Evolutionary conservation across 2,113 vertebrate species (phyloP), one percentile per base, ranked within the genome.

Genomic region (Polypterus bichir): DNA sequence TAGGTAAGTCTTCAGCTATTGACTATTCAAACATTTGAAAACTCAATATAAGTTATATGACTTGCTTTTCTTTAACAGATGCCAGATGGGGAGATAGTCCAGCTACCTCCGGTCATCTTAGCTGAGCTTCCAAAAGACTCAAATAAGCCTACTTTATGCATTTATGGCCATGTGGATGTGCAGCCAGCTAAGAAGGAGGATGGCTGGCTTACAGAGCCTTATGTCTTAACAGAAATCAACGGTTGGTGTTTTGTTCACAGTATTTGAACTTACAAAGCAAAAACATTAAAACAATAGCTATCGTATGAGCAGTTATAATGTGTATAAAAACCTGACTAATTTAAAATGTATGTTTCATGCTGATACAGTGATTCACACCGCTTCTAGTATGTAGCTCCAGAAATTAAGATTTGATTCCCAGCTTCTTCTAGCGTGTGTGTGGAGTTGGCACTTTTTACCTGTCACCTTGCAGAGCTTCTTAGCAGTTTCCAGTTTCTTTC

Each of bases 91-190:
- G 71, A 76, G 70, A 73, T 57, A 2, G 71, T 88, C 10, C 70
- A 69, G 0, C 64, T 82, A 4, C 87, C 86, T 4, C 80, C 83
- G 47, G 65, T 85, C 27, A 56, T 88, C 59, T 70, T 89, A 3
- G 84, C 82, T 1, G 68, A 83, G 4, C 76, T 90, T 64, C 76
- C 75, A 3, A 73, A 66, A 3, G 76, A 86, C 49, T 68, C 78
- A 1, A 49, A 68, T 46, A 89, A 85, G 1, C 62, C 79, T 59
- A 88, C 86, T 0, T 62, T 87, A 4, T 86, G 86, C 69, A 85
- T 88, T 71, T 91, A 89, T 0, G 86, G 87, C 45, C 89, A 90
- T 0, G 60, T 88, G 64, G 88, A 89, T 0, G 86, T 89, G 51
- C 87, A 89, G 73, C 80, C 88, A 9, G 87, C 86, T 27, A 76